Evolutionary conservation across 2,888 invertebrate genomes (phyloP), one percentile per base, ranked within the genome.

Genomic region (Calephelis perditalis): DNA sequence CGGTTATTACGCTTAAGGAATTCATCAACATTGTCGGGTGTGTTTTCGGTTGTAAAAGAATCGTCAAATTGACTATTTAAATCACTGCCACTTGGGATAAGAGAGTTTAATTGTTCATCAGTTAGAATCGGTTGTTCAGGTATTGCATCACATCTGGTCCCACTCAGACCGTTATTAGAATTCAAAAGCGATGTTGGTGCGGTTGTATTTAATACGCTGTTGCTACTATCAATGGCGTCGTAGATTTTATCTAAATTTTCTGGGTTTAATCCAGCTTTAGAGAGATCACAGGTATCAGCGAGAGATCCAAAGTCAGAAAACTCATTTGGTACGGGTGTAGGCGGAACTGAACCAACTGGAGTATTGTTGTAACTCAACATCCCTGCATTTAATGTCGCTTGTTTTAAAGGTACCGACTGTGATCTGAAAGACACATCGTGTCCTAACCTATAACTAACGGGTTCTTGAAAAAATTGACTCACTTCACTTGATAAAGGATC

Each of bases 321-420:
- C 72, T 95, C 95, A 63, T 93, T 92, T 9, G 94, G 94, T 36
- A 94, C 93, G 0, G 94, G 94, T 1, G 94, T 94, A 58, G 93
- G 93, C 0, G 93, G 93, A 49, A 94, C 91, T 8, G 94, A 94
- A 60, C 93, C 94, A 55, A 92, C 93, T 0, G 92, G 92, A 7
- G 94, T 91, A 65, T 85, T 88, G 68, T 84, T 87, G 68, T 89
- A 90, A 69, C 85, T 88, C 56, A 86, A 71, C 43, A 87, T 68
- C 2, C 81, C 78, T 65, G 84, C 74, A 64, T 81, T 82, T 57
- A 85, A 85, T 15, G 91, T 76, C 76, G 92, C 93, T 65, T 92
- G 92, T 72, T 93, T 93, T 26, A 95, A 80, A 0, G 96, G 96
- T 57, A 96, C 96, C 11, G 96, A 96, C 72, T 96, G 96, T 7